Conservation (phyloP, 2,113 vertebrate species). For the Amblyornis subalaris region DNA sequence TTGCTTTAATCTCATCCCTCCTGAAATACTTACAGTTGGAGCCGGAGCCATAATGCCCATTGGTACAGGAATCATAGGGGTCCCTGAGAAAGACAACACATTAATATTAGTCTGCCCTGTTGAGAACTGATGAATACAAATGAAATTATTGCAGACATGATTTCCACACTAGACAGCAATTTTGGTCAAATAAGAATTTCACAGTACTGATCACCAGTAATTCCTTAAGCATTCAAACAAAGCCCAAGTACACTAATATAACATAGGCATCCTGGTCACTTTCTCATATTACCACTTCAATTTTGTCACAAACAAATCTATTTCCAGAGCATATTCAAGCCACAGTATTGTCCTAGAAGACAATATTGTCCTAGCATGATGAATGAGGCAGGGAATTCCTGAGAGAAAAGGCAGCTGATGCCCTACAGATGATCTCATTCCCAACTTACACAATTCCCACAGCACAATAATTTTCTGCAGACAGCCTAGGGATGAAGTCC, state of each 20-base stretch:
- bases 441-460: not conserved
- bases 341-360: not conserved
- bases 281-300: not conserved
- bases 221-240: not conserved
- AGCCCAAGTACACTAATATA: not conserved
- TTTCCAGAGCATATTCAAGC: not conserved
- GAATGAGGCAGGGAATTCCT: not conserved
- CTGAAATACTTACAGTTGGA: constrained; percentile 78
- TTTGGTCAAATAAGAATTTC: not conserved
- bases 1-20: not conserved
- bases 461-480: rapidly evolving
- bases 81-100: constrained; percentile 72
- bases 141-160: not conserved
- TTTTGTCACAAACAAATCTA: not conserved
- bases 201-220: not conserved
- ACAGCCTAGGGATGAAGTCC: not conserved
- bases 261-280: not conserved
- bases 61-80: constrained; percentile 97
- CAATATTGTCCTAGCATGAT: not conserved
- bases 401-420: not conserved
- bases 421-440: not conserved
- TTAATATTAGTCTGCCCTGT: not conserved
- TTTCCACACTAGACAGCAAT: not conserved
- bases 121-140: not conserved
- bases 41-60: constrained; percentile 95